Conservation (phyloP, 2,113 vertebrate species). For the Spheniscus mendiculus region DNA sequence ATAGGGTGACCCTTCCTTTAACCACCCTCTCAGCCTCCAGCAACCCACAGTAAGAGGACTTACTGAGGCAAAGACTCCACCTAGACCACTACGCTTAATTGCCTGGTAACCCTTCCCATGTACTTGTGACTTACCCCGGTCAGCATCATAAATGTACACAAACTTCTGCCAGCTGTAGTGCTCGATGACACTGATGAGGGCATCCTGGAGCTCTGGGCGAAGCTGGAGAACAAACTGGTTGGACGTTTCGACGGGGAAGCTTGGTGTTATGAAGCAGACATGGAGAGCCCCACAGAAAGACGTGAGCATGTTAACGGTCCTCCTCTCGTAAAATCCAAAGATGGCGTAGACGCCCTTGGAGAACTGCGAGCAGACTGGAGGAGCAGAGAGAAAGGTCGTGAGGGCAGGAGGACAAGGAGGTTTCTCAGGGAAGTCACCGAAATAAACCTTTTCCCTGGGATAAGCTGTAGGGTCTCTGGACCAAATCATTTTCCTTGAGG, state of each 20-base stretch:
- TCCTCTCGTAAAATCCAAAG: constrained; percentile 97
- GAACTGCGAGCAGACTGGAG: constrained; percentile 96
- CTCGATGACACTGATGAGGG: constrained; percentile 93
- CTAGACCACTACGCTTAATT: not conserved
- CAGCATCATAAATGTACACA: constrained; percentile 97
- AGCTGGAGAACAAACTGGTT: constrained; percentile 99
- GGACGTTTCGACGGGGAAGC: constrained; percentile 94
- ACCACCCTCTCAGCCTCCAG: not conserved
- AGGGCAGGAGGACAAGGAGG: not conserved
- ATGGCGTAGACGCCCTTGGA: constrained; percentile 98
- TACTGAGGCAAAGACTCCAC: not conserved
- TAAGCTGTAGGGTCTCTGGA: not conserved
- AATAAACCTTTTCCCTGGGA: not conserved
- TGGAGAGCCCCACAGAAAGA: constrained; percentile 99
- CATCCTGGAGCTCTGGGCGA: constrained; percentile 94
- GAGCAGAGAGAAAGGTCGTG: not conserved
- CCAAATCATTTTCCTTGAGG: rapidly evolving
- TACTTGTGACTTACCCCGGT: constrained; percentile 82
- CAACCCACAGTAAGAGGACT: not conserved
- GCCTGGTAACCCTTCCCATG: not conserved
- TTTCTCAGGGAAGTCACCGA: not conserved
- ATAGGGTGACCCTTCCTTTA: not conserved
- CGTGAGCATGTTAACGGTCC: constrained; percentile 98
- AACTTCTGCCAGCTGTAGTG: constrained; percentile 98
- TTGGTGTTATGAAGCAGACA: constrained; percentile 96